A percentile compares a stretch with the other conserved stretches of the same genome.
Conservation (phyloP, 2,888 invertebrate species). For the Salpingus planirostris region DNA sequence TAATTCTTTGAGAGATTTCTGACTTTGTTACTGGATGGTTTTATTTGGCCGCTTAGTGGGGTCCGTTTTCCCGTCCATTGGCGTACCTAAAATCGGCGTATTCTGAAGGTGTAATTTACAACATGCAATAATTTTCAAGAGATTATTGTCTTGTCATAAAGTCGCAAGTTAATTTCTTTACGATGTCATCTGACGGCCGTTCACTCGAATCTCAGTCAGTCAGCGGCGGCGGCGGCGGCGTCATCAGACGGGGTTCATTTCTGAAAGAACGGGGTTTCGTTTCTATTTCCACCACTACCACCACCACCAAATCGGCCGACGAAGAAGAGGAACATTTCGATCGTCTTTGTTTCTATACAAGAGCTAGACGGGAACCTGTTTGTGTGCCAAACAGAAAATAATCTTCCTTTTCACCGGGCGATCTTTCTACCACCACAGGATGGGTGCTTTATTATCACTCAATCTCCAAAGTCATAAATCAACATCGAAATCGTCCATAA, state of each 20-base stretch:
- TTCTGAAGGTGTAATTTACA: conserved; percentile 8
- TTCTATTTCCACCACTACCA: background rate
- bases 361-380: conserved; percentile 11
- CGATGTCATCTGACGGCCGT: no score
- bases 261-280: no score
- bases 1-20: no score
- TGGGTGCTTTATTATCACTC: conserved; percentile 21
- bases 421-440: conserved; percentile 4
- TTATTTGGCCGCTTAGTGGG: conserved; percentile 1
- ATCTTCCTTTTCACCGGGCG: conserved; percentile 9
- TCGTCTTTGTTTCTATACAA: conserved; percentile 10
- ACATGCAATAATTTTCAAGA: conserved; percentile 7
- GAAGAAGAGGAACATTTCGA: conserved; percentile 6
- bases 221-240: no score
- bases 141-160: conserved; percentile 5
- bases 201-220: no score
- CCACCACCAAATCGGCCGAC: conserved; percentile 3
- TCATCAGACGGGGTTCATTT: no score
- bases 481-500: conserved; percentile 25
- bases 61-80: no score
- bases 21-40: no score
- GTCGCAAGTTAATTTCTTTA: conserved; percentile 10
- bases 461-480: conserved; percentile 28
- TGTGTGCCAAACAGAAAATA: conserved; percentile 8
- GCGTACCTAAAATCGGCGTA: no score